A percentile compares a stretch with the other conserved stretches of the same genome.
Conservation (phyloP, 2,888 invertebrate species). For the Drosophila mulleri region DNA sequence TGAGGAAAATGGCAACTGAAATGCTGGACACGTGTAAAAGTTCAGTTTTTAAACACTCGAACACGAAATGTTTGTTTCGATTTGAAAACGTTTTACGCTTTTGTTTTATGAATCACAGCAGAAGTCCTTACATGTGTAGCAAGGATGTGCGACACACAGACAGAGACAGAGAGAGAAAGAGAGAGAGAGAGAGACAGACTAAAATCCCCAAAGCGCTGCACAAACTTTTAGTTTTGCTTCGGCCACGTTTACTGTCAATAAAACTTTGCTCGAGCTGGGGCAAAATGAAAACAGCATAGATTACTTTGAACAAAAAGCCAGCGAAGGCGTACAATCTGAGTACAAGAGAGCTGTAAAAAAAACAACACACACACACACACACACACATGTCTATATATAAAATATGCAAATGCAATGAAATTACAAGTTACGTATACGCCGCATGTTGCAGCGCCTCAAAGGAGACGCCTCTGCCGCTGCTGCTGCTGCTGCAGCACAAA, state of each 20-base stretch:
- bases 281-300: slow-evolving; percentile 66
- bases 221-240: slow-evolving; percentile 68
- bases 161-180: neutral
- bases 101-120: slow-evolving; percentile 69
- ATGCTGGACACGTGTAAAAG: slow-evolving; percentile 75
- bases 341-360: neutral
- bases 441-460: slow-evolving; percentile 48
- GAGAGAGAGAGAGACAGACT: neutral
- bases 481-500: slow-evolving; percentile 42
- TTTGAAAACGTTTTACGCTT: slow-evolving; percentile 55
- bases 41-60: slow-evolving; percentile 75
- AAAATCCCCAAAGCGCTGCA: slow-evolving; percentile 57
- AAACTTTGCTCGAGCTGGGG: slow-evolving; percentile 68
- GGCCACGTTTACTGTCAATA: slow-evolving; percentile 79
- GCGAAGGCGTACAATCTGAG: slow-evolving; percentile 5
- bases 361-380: neutral
- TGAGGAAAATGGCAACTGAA: slow-evolving; percentile 46
- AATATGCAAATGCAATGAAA: slow-evolving; percentile 79
- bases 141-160: neutral
- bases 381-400: slow-evolving; percentile 40
- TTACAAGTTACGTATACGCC: slow-evolving; percentile 77
- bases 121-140: slow-evolving; percentile 39
- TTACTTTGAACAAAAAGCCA: slow-evolving; percentile 33
- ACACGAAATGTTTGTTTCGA: slow-evolving; percentile 66
- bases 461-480: slow-evolving; percentile 6